Evolutionary conservation across 1,140 invertebrate genomes (phyloP), one percentile per base, ranked within the genome.

Genomic region (Vanessa tameamea): DNA sequence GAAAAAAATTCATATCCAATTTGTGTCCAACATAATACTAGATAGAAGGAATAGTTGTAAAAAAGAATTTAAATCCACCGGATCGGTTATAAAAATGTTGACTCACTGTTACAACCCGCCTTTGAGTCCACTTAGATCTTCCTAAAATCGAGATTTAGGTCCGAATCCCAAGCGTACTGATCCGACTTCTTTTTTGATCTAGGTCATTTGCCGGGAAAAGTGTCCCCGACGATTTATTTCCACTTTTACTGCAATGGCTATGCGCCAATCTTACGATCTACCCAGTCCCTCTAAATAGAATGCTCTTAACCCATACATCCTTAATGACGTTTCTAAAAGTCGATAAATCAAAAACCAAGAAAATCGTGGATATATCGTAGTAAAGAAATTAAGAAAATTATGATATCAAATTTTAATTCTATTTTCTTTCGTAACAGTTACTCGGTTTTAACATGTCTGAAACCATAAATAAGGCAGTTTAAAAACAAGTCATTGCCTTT

Each of bases 221-320:
- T 84, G 85, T 88, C 86, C 82, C 82, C 78, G 74, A 79, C 85
- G 87, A 92, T 92, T 91, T 92, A 90, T 91, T 84, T 82, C 89
- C 86, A 91, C 89, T 91, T 89, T 92, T 91, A 90, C 88, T 90
- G 86, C 90, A 88, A 88, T 92, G 88, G 90, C 88, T 89, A 81
- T 85, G 83, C 78, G 87, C 88, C 88, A 92, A 90, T 87, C 86
- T 82, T 76, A 85, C 80, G 20, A 47, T 69, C 51, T 69, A 57
- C 47, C 37, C 14, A 43, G 50, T 68, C 53, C 65, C 23, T 59
- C 55, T 59, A 59, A 59, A 26, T 26, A 59, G 55, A 59, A 23
- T 26, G 14, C 55, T 59, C 31, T 59, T 26, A 23, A 14, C 12
- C 23, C 20, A 26, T 59, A 59, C 23, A 59, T 26, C 55, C 23